Conservation (phyloP, 1,140 invertebrate species). For the Bombus terrestris region DNA sequence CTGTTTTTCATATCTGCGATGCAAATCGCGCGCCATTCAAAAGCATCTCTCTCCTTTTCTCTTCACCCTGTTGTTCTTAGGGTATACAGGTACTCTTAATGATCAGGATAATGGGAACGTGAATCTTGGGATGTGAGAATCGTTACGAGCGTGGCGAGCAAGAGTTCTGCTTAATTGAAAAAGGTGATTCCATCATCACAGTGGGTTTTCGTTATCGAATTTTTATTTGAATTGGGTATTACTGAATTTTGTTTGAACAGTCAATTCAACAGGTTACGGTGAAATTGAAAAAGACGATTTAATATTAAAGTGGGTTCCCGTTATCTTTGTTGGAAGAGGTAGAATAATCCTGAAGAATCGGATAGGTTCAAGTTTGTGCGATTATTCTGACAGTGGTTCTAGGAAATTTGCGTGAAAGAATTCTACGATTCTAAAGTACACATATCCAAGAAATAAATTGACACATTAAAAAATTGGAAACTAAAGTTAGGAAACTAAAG, state of each 20-base stretch:
- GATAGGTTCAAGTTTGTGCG: background rate
- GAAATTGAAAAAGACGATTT: background rate
- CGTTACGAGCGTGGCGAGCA: too few relatives aligned
- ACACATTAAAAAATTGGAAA: background rate
- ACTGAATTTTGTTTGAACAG: too few relatives aligned
- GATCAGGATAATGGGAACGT: slow-evolving; percentile 15
- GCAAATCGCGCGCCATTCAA: slow-evolving; percentile 46
- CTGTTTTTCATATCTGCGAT: slow-evolving; percentile 56
- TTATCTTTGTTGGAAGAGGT: background rate
- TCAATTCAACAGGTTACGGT: background rate
- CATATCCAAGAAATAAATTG: background rate
- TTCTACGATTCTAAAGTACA: too few relatives aligned
- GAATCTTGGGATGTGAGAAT: background rate
- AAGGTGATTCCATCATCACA: background rate
- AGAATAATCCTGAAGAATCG: background rate
- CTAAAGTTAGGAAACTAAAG: background rate
- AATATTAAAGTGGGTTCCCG: background rate
- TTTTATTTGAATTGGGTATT: background rate
- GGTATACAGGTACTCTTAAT: background rate
- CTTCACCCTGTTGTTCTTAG: too few relatives aligned
- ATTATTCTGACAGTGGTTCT: too few relatives aligned
- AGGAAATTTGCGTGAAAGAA: too few relatives aligned
- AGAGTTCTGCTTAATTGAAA: background rate
- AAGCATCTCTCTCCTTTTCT: background rate
- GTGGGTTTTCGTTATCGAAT: background rate